phyloP scores from a whole-genome alignment of 2,797 vertebrate species.

The Sebastes glaucus region DNA sequence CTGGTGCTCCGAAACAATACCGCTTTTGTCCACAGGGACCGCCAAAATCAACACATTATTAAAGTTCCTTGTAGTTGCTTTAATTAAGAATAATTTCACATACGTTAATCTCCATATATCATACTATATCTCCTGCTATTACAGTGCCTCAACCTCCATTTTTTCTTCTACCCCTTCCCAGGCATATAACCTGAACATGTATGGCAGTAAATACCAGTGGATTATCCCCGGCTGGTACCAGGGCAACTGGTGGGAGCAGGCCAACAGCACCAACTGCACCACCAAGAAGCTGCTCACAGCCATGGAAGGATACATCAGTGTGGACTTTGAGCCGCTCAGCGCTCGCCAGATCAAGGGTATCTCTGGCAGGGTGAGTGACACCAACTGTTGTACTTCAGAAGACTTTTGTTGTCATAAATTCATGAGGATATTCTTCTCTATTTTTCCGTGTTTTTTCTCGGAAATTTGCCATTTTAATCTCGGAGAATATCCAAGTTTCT shows the following conservation, averaged over 20 bases:
- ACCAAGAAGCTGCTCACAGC: slow-evolving; percentile 92
- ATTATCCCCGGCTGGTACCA: slow-evolving; percentile 99
- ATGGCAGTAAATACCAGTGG: slow-evolving; percentile 98
- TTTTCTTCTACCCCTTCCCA: slow-evolving; percentile 51
- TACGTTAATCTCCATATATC: background rate
- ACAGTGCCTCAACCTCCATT: background rate
- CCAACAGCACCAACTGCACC: slow-evolving; percentile 93
- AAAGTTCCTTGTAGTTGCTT: background rate
- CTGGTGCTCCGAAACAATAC: background rate
- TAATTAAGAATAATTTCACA: background rate
- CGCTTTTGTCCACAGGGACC: background rate
- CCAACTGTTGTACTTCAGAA: background rate
- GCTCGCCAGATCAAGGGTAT: slow-evolving; percentile 94
- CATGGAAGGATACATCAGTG: slow-evolving; percentile 98
- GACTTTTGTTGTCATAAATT: background rate
- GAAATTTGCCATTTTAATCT: too few species aligned
- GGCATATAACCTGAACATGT: slow-evolving; percentile 97
- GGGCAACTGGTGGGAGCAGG: slow-evolving; percentile 96
- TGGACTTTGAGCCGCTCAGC: slow-evolving; percentile 98
- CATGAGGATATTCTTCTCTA: too few species aligned
- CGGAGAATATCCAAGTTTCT: too few species aligned
- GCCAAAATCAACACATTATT: background rate
- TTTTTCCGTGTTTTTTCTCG: too few species aligned
- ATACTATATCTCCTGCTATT: background rate
- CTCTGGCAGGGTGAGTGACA: slow-evolving; percentile 91